A percentile compares a stretch with the other conserved stretches of the same genome.
phyloP scores from a whole-genome alignment of 2,113 vertebrate species.

The Cebus imitator region DNA sequence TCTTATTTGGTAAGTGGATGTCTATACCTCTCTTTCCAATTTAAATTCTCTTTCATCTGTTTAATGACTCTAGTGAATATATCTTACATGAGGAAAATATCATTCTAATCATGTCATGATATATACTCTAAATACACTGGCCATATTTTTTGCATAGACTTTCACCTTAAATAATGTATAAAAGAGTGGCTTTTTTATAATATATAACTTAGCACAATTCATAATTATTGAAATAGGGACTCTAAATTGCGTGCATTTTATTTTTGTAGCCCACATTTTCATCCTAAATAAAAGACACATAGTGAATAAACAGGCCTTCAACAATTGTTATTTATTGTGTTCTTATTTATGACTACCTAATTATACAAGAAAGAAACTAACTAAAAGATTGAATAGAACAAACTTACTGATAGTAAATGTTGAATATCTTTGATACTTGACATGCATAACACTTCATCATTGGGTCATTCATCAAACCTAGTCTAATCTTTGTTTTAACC shows the following conservation, averaged over 20 bases:
- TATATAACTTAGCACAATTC: not conserved
- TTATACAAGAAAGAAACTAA: not conserved
- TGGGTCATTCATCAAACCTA: not conserved
- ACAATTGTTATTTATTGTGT: not conserved
- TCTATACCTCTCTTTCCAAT: not conserved
- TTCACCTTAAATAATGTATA: not conserved
- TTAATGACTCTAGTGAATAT: not conserved
- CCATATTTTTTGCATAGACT: not conserved
- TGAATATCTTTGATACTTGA: not conserved
- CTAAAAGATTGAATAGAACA: not conserved
- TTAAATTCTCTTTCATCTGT: not conserved
- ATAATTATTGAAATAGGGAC: not conserved
- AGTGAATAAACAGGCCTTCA: not conserved
- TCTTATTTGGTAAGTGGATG: not conserved
- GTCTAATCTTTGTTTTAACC: not conserved
- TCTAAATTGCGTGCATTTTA: slow-evolving; percentile 2
- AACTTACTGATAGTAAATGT: not conserved
- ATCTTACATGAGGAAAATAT: not conserved
- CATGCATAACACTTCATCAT: not conserved
- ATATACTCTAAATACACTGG: not conserved
- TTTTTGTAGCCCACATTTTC: not conserved
- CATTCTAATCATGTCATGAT: not conserved
- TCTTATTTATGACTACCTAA: not conserved
- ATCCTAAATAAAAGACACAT: not conserved
- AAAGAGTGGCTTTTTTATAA: not conserved